Evolutionary conservation across 2,797 vertebrate genomes (phyloP).

Genomic region (Amniataba percoides): DNA sequence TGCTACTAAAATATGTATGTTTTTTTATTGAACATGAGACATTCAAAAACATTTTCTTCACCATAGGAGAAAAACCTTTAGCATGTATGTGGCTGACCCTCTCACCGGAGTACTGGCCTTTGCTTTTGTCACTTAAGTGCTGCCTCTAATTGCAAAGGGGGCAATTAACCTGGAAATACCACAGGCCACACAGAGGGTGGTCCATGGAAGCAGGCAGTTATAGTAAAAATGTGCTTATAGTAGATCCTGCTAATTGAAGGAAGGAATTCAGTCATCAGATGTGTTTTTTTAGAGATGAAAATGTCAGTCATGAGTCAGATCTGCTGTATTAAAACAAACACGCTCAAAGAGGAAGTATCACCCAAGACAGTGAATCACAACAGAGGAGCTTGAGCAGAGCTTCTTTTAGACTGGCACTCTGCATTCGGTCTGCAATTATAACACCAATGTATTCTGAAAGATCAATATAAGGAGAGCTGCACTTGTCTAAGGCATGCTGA

Average conservation of each 20-base stretch:
- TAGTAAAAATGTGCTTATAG: not conserved
- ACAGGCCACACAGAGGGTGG: not conserved
- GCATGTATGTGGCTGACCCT: not conserved
- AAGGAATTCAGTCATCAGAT: slow-evolving; percentile 19
- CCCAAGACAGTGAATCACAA: slow-evolving; percentile 73
- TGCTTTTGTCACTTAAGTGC: slow-evolving; percentile 2
- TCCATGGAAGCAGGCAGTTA: not conserved
- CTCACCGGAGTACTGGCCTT: not conserved
- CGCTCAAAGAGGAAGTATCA: slow-evolving; percentile 68
- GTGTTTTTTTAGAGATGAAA: not conserved
- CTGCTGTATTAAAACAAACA: slow-evolving; percentile 20
- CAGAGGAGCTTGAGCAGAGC: slow-evolving; percentile 24
- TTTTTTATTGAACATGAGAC: not conserved
- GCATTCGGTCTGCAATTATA: not conserved
- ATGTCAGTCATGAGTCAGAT: slow-evolving; percentile 9
- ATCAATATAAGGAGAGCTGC: not conserved
- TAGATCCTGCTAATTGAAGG: not conserved
- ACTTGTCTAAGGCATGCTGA: not conserved
- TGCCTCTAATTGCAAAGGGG: slow-evolving; percentile 43
- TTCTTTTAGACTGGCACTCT: slow-evolving; percentile 12
- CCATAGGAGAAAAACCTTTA: not conserved
- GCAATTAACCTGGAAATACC: slow-evolving; percentile 41
- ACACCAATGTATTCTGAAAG: not conserved
- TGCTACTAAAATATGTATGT: not conserved
- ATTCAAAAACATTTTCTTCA: slow-evolving; percentile 6